These are phyloP conservation scores for Aplodontia rufa DNA, from an alignment of 2,113 vertebrate species.

Conservation along the genomic window DNA sequence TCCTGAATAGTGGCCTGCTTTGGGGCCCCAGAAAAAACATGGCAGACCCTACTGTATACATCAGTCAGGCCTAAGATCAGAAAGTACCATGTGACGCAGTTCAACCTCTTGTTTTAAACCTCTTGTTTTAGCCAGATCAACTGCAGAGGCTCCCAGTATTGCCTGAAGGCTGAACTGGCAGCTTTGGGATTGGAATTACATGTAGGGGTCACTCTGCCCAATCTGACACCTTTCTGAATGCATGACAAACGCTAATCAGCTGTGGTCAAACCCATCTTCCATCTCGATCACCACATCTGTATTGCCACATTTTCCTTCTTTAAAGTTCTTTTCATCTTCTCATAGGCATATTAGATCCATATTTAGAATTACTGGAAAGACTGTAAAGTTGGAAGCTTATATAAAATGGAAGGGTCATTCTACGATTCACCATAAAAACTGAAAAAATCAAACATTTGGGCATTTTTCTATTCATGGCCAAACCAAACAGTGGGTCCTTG, in stretches of 20 bases:
- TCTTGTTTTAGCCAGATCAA: not conserved
- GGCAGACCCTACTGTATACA: not conserved
- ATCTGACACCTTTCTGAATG: not conserved
- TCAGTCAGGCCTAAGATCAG: not conserved
- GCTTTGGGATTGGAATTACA: not conserved
- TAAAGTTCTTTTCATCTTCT: not conserved
- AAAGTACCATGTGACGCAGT: not conserved
- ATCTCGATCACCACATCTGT: not conserved
- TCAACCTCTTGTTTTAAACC: no score
- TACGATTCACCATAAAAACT: not conserved
- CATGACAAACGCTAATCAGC: not conserved
- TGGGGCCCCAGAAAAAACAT: not conserved
- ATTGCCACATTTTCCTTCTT: slow-evolving; percentile 2
- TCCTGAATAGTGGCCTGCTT: not conserved
- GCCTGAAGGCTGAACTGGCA: not conserved
- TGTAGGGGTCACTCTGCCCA: not conserved
- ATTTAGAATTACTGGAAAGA: slow-evolving; percentile 22
- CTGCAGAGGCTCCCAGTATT: not conserved
- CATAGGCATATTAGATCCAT: slow-evolving; percentile 22
- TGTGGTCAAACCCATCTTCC: slow-evolving; percentile 25
- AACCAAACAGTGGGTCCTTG: not conserved
- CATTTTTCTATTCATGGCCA: not conserved
- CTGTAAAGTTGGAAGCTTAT: not conserved
- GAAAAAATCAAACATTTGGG: not conserved
- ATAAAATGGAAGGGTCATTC: not conserved